Base-by-base conservation (phyloP, 2,888 invertebrate species). In the Noctua pronuba region DNA sequence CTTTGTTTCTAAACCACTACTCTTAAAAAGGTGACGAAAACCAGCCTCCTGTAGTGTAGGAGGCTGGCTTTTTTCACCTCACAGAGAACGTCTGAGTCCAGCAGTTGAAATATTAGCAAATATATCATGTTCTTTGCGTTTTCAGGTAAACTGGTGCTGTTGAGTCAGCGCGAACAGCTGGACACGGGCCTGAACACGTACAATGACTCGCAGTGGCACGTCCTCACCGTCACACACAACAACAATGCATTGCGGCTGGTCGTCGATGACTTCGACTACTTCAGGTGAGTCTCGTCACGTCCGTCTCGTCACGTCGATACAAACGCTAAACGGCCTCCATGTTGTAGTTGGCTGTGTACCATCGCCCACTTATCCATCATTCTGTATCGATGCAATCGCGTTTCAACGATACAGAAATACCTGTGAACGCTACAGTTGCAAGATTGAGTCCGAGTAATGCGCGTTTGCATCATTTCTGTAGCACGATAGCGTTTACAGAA, bases 161-260 rank as follows among this genome's bases (percentile, higher is more conserved):
- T 97, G 88, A 98, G 98, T 88, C 98, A 98, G 89, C 97, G 97
- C 24, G 97, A 97, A 76, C 97, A 97, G 82, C 91, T 98, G 18
- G 96, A 97, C 55, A 97, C 98, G 0, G 97, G 97, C 3, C 93
- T 97, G 69, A 95, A 93, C 78, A 96, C 94, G 24, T 98, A 98
- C 94, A 98, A 99, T 92, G 99, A 99, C 95, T 98, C 98, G 35
- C 98, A 98, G 90, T 99, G 99, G 99, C 99, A 99, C 95, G 99
- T 99, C 28, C 98, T 99, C 11, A 98, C 98, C 0, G 98, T 99
- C 10, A 98, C 98, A 4, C 98, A 99, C 91, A 97, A 98, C 88
- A 96, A 96, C 49, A 95, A 96, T 49, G 97, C 97, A 38, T 95
- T 99, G 46, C 95, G 97, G 72, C 96, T 99, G 18, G 98, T 98